phyloP scores from a whole-genome alignment of 1,140 invertebrate genomes.

The Aphidius ervi region DNA sequence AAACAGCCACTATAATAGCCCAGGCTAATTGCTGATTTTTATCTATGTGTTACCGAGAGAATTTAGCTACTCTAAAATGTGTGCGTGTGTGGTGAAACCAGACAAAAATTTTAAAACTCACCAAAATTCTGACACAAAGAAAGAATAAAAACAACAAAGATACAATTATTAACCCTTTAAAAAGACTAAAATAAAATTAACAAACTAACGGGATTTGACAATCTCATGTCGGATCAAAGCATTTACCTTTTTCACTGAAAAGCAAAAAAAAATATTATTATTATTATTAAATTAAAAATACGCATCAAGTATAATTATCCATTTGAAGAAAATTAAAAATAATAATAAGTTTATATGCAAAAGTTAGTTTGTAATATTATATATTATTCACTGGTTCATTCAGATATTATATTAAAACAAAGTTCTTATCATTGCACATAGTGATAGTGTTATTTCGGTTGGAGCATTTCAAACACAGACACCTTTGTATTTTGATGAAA shows the following conservation, averaged over 20 bases:
- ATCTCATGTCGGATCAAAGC: conserved; percentile 18
- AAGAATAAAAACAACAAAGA: too few relatives aligned
- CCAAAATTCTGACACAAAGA: too few relatives aligned
- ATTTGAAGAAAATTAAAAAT: too few relatives aligned
- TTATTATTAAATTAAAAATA: too few relatives aligned
- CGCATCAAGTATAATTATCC: too few relatives aligned
- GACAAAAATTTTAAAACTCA: background rate
- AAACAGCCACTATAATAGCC: conserved; percentile 52
- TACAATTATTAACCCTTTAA: conserved; percentile 1
- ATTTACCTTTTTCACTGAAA: background rate
- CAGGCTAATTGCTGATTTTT: conserved; percentile 54
- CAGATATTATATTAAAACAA: background rate
- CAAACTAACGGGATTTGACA: conserved; percentile 20
- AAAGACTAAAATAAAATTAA: conserved; percentile 19
- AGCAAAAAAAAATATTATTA: too few relatives aligned
- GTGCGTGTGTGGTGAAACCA: background rate
- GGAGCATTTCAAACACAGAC: conserved; percentile 32
- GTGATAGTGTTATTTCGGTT: too few relatives aligned
- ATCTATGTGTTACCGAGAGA: conserved; percentile 34
- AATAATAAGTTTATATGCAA: too few relatives aligned
- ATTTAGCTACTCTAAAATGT: background rate
- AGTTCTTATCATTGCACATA: conserved; percentile 30
- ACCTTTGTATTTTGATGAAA: conserved; percentile 53
- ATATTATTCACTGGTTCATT: too few relatives aligned
- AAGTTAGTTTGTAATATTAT: too few relatives aligned